Percentiles rank a stretch among this genome's conserved stretches.
Evolutionary conservation across 23 tunicate genomes (phyloP).

Genomic region (Phallusia fumigata): DNA sequence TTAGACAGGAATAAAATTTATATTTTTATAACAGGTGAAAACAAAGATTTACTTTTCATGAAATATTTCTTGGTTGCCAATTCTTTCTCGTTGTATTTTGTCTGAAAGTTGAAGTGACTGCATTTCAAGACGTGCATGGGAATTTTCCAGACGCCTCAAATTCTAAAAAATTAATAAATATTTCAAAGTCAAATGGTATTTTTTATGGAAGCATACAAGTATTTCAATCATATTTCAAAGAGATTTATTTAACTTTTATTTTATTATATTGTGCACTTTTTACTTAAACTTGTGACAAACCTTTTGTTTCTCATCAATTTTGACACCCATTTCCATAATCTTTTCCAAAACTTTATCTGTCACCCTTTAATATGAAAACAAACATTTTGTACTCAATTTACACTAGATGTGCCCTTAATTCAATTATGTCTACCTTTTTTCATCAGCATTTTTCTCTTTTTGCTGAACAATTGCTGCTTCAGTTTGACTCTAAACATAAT

Average conservation of each 20-base stretch:
- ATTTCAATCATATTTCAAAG: too few relatives aligned
- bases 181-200: too few relatives aligned
- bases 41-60: slow-evolving; percentile 47
- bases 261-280: too few relatives aligned
- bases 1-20: neutral
- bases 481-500: slow-evolving; percentile 44
- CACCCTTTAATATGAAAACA: neutral
- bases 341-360: slow-evolving; percentile 36
- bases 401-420: neutral
- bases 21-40: neutral
- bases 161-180: slow-evolving; percentile 12
- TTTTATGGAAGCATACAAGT: too few relatives aligned
- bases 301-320: slow-evolving; percentile 45
- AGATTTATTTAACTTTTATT: too few relatives aligned
- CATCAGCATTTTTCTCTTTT: slow-evolving; percentile 60
- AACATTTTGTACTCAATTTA: neutral
- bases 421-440: slow-evolving; percentile 36
- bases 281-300: neutral
- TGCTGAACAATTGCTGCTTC: slow-evolving; percentile 34
- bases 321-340: slow-evolving; percentile 32
- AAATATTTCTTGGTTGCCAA: slow-evolving; percentile 37
- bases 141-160: slow-evolving; percentile 55
- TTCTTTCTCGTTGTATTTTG: slow-evolving; percentile 54
- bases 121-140: slow-evolving; percentile 70
- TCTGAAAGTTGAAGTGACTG: slow-evolving; percentile 48